Evolutionary conservation across 2,113 vertebrate species (phyloP).

Genomic region (Phalacrocorax brasilianus): DNA sequence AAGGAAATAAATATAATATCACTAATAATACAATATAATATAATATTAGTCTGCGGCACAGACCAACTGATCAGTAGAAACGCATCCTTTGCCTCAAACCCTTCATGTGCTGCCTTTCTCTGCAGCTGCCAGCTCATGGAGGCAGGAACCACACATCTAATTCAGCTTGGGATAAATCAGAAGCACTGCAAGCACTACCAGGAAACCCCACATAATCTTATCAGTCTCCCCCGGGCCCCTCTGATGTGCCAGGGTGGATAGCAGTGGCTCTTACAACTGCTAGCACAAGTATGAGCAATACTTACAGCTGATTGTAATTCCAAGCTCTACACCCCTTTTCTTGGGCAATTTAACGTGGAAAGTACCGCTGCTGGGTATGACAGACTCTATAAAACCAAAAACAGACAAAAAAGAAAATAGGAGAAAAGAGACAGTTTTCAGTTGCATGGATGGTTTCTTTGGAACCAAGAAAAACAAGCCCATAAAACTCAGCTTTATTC

Average conservation of each 20-base stretch:
- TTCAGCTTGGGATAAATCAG: neutral
- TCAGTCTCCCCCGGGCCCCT: neutral
- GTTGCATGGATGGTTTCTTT: neutral
- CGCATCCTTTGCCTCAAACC: neutral
- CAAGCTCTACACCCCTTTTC: slow-evolving; percentile 93
- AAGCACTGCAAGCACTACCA: neutral
- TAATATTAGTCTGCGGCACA: neutral
- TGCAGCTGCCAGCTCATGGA: neutral
- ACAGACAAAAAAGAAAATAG: neutral
- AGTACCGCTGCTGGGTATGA: slow-evolving; percentile 96
- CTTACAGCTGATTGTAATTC: slow-evolving; percentile 98
- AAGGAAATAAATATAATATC: neutral
- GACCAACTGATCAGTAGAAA: neutral
- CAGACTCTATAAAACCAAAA: slow-evolving; percentile 82
- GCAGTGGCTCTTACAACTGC: neutral
- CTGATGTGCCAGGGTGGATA: neutral
- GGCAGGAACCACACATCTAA: neutral
- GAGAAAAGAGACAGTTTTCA: neutral
- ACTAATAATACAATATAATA: neutral
- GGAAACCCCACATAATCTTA: neutral
- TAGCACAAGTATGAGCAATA: slow-evolving; percentile 46
- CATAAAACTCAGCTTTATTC: neutral
- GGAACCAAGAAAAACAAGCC: neutral
- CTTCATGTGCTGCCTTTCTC: neutral
- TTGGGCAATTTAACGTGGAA: slow-evolving; percentile 98